These are phyloP conservation scores for Schizaphis graminum DNA, from an alignment of 2,888 invertebrate genomes.

Conservation along the genomic window DNA sequence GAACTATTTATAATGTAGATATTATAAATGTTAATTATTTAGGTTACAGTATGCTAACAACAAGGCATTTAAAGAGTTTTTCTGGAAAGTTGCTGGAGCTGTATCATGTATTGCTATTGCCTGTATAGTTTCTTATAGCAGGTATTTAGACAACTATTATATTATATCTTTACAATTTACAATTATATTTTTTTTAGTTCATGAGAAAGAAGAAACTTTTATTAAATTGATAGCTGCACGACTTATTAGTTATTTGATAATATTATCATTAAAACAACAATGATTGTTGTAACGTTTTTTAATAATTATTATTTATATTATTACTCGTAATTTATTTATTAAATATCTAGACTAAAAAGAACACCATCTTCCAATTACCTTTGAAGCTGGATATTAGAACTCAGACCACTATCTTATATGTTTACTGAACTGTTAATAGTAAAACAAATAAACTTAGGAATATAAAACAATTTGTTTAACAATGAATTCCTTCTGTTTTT, in stretches of 20 bases:
- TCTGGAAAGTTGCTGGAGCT: conserved; percentile 75
- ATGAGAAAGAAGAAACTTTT: not conserved
- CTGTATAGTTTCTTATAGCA: conserved; percentile 65
- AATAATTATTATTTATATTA: not conserved
- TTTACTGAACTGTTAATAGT: not conserved
- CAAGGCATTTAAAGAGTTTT: conserved; percentile 64
- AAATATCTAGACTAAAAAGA: not conserved
- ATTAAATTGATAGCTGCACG: not conserved
- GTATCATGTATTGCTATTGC: conserved; percentile 67
- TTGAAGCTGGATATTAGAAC: not conserved
- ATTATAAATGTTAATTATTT: not conserved
- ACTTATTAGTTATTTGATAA: not conserved
- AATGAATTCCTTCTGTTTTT: not conserved
- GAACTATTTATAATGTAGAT: not conserved
- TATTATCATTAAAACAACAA: not conserved
- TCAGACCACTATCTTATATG: not conserved
- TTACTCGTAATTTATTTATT: not conserved
- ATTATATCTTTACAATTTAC: not conserved
- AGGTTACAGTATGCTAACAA: conserved; percentile 61
- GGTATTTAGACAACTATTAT: conserved; percentile 39
- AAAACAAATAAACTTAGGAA: not conserved
- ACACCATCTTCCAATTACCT: not conserved
- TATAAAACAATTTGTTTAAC: not conserved
- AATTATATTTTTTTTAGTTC: not conserved
- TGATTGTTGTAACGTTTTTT: not conserved